Percentiles rank a stretch among this genome's conserved stretches.
These are phyloP conservation scores for Neotoma lepida DNA, from an alignment of 2,113 vertebrate genomes.

Conservation along the genomic window DNA sequence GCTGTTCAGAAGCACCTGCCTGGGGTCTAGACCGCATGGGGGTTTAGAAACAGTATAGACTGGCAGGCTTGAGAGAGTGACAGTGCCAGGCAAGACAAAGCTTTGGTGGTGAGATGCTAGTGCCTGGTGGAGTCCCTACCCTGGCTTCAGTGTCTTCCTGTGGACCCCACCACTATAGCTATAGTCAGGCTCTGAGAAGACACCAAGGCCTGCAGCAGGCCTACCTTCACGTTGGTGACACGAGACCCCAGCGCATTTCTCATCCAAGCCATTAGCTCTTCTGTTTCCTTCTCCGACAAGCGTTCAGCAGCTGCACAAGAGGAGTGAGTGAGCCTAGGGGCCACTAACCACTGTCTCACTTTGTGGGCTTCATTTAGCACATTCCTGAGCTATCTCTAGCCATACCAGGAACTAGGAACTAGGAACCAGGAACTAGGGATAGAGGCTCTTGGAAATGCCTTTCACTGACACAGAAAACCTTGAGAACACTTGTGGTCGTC, in stretches of 20 bases:
- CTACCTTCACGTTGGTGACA: conserved; percentile 93
- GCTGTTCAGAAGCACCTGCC: neutral
- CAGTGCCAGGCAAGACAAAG: neutral
- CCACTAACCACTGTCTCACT: too few relatives aligned
- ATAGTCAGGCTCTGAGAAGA: neutral
- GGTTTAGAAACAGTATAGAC: neutral
- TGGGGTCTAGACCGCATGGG: neutral
- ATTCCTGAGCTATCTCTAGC: neutral
- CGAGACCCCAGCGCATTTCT: conserved; percentile 91
- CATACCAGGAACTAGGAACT: neutral
- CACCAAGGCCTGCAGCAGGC: too few relatives aligned
- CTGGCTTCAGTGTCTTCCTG: neutral
- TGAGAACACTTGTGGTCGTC: neutral
- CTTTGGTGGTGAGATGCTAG: neutral
- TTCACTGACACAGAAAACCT: neutral
- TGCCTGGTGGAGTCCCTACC: neutral
- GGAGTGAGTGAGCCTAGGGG: neutral
- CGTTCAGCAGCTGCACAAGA: conserved; percentile 86
- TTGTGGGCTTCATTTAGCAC: neutral
- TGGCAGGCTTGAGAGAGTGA: neutral
- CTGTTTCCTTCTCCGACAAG: conserved; percentile 90
- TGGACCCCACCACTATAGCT: accelerated
- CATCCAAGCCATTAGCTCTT: conserved; percentile 97
- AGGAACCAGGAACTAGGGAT: neutral
- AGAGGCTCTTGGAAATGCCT: neutral